A percentile compares a stretch with the other conserved stretches of the same genome.
Conservation (phyloP, 2,888 invertebrate genomes). For the Eupithecia centaureata region DNA sequence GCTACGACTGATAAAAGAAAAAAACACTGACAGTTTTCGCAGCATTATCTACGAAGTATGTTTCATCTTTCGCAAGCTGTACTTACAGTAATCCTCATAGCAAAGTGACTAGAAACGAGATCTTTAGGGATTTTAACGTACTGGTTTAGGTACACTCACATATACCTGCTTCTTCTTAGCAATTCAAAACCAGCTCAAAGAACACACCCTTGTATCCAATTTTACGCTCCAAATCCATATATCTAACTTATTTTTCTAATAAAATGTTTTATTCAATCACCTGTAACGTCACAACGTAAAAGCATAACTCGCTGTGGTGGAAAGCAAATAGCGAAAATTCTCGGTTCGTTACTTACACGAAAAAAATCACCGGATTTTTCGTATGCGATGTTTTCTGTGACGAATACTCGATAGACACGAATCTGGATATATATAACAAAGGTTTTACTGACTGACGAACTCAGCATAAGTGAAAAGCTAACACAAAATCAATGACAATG, state of each 20-base stretch:
- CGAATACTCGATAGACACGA: conserved; percentile 14
- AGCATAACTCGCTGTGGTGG: conserved; percentile 44
- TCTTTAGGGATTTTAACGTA: neutral
- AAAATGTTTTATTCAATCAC: conserved; percentile 35
- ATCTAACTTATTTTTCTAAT: conserved; percentile 35
- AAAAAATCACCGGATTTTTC: conserved; percentile 37
- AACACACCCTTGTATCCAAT: conserved; percentile 6
- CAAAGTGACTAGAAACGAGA: neutral
- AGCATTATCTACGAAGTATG: neutral
- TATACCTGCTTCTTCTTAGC: too few relatives aligned
- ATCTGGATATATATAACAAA: conserved; percentile 3
- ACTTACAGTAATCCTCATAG: too few relatives aligned
- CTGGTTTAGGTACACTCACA: too few relatives aligned
- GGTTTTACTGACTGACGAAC: neutral
- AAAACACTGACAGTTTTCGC: neutral
- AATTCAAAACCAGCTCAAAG: neutral
- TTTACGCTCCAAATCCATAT: conserved; percentile 31
- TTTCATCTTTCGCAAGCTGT: neutral
- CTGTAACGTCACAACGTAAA: conserved; percentile 25
- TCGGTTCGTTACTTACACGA: conserved; percentile 54
- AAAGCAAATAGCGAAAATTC: conserved; percentile 51
- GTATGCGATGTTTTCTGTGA: neutral
- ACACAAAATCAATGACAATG: neutral
- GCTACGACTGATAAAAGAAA: neutral
- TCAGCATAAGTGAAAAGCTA: neutral